Percentiles rank a stretch among this genome's conserved stretches.
Conservation (phyloP, 2,113 vertebrate genomes). For the Corythoichthys intestinalis region DNA sequence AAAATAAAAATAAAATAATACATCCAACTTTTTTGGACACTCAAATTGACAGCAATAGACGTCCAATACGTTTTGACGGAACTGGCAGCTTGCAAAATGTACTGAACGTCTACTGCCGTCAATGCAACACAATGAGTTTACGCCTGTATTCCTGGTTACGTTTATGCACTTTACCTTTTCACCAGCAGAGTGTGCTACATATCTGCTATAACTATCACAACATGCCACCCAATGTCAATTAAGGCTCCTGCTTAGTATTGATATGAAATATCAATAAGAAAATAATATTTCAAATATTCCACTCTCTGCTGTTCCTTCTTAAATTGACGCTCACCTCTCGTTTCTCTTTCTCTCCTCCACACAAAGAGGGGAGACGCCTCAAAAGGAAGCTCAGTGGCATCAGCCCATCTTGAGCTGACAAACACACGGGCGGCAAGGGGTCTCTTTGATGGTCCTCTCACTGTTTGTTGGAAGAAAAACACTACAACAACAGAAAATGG, state of each 20-base stretch:
- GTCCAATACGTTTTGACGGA: too few relatives aligned
- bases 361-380: constrained; percentile 42
- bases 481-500: constrained; percentile 15
- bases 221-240: not conserved
- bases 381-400: constrained; percentile 34
- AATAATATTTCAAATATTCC: constrained; percentile 2
- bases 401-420: constrained; percentile 31
- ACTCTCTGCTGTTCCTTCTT: constrained; percentile 16
- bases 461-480: constrained; percentile 29
- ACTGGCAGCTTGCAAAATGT: too few relatives aligned
- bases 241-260: not conserved
- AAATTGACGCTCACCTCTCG: constrained; percentile 38
- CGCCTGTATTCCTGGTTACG: not conserved
- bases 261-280: constrained; percentile 1
- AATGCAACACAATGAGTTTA: not conserved
- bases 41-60: too few relatives aligned
- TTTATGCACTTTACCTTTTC: constrained; percentile 16
- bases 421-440: constrained; percentile 18
- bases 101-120: too few relatives aligned
- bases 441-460: constrained; percentile 32
- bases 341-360: constrained; percentile 38
- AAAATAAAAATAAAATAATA: too few relatives aligned
- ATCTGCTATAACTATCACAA: constrained; percentile 7
- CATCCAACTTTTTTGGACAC: too few relatives aligned
- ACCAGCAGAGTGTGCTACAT: constrained; percentile 53